These are phyloP conservation scores for Apostichopus californicus DNA, from an alignment of 35 echinoderm and acorn worm species.

Conservation along the genomic window DNA sequence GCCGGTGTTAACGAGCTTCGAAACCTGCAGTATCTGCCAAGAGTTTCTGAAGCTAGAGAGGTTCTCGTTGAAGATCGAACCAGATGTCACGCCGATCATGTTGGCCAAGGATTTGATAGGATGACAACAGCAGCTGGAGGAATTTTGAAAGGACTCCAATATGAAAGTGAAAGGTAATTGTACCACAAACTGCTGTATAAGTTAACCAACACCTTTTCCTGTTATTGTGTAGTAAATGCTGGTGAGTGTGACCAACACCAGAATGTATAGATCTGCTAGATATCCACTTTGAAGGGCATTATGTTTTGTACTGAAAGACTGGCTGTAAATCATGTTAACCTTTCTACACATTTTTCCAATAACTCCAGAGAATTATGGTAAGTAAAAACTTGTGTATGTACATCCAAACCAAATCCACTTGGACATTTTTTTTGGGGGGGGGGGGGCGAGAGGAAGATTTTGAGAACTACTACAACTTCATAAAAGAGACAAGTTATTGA, in stretches of 20 bases:
- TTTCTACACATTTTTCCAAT: too few species aligned
- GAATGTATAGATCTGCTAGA: too few species aligned
- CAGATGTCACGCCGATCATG: slow-evolving; percentile 94
- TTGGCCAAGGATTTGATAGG: slow-evolving; percentile 96
- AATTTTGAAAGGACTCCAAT: slow-evolving; percentile 87
- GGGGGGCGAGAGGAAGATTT: too few species aligned
- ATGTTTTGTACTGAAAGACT: neutral
- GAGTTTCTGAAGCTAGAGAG: slow-evolving; percentile 90
- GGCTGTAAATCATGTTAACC: too few species aligned
- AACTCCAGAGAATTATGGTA: too few species aligned
- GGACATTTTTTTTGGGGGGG: too few species aligned
- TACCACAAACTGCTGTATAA: neutral
- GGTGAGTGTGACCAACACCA: neutral
- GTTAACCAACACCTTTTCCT: neutral
- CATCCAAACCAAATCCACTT: too few species aligned
- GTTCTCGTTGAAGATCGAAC: slow-evolving; percentile 90
- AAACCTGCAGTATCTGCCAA: slow-evolving; percentile 94
- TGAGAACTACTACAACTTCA: too few species aligned
- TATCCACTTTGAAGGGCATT: too few species aligned
- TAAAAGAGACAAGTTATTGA: too few species aligned
- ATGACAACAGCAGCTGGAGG: slow-evolving; percentile 93
- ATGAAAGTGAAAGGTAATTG: slow-evolving; percentile 42
- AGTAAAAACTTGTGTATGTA: too few species aligned
- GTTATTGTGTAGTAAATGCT: neutral
- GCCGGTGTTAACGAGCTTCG: slow-evolving; percentile 94